Percentiles rank a stretch among this genome's conserved stretches.
Conservation (phyloP, 2,888 invertebrate genomes). For the Andrena marginata region DNA sequence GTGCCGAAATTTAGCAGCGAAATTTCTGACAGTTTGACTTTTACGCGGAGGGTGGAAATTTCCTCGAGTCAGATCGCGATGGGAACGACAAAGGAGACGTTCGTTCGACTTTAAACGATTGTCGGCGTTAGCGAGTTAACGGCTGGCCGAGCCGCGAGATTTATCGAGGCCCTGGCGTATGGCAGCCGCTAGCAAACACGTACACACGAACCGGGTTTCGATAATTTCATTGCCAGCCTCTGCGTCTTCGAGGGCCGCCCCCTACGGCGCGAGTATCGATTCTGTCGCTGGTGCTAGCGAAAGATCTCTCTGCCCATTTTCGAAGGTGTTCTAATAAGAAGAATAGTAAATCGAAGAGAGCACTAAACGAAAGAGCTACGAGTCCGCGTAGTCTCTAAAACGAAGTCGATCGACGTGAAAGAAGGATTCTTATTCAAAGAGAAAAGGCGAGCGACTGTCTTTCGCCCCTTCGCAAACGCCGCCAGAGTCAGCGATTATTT, state of each 20-base stretch:
- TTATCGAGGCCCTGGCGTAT: slow-evolving; percentile 37
- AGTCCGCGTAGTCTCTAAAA: no score
- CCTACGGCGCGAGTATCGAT: slow-evolving; percentile 4
- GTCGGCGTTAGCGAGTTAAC: slow-evolving; percentile 35
- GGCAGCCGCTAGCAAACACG: not conserved
- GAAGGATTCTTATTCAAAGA: not conserved
- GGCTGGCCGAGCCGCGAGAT: slow-evolving; percentile 28
- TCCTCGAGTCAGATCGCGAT: slow-evolving; percentile 11
- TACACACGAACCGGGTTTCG: not conserved
- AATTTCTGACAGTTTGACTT: slow-evolving; percentile 12
- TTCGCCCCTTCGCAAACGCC: slow-evolving; percentile 8
- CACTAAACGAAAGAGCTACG: no score
- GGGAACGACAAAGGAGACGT: slow-evolving; percentile 21
- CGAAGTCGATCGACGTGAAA: no score
- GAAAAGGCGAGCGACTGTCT: not conserved
- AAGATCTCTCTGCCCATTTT: not conserved
- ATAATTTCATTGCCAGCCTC: slow-evolving; percentile 15
- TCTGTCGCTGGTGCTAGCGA: not conserved
- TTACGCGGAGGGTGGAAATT: not conserved
- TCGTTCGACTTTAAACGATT: slow-evolving; percentile 49
- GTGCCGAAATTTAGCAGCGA: not conserved
- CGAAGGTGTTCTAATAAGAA: no score
- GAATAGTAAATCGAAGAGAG: no score
- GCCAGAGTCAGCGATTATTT: slow-evolving; percentile 55
- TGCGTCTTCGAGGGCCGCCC: not conserved